Percentiles rank a stretch among this genome's conserved stretches.
Conservation (phyloP, 2,888 invertebrate species). For the Nasonovia ribisnigri region DNA sequence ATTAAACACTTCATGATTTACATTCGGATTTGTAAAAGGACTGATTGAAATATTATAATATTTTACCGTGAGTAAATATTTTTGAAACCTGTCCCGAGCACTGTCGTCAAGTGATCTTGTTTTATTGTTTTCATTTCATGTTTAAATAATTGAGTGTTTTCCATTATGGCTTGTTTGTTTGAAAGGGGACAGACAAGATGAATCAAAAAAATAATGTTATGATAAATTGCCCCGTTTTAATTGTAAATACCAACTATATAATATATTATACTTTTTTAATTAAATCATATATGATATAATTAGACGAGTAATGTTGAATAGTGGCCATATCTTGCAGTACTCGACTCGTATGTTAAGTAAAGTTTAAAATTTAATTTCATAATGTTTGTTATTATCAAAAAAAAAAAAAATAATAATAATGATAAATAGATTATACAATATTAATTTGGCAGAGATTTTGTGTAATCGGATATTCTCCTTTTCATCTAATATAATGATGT, state of each 20-base stretch:
- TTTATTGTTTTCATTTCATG: background rate
- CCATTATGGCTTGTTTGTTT: background rate
- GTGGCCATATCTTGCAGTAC: no score
- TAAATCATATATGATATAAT: no score
- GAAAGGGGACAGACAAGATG: background rate
- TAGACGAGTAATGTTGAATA: no score
- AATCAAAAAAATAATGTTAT: background rate
- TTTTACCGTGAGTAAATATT: background rate
- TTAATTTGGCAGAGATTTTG: background rate
- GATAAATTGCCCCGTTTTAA: background rate
- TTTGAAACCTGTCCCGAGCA: background rate
- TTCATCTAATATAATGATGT: background rate
- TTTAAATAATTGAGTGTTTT: background rate
- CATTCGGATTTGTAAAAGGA: background rate
- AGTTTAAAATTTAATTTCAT: background rate
- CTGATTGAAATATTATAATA: background rate
- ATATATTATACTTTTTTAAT: no score
- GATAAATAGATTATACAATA: background rate
- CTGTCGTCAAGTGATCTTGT: background rate
- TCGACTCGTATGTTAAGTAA: no score
- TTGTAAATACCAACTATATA: no score
- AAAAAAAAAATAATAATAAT: background rate
- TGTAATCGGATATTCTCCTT: background rate
- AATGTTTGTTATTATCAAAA: background rate
- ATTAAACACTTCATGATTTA: background rate